Evolutionary conservation across 2,797 vertebrate species (phyloP), one percentile per base, ranked within the genome.

Genomic region (Arrhamphus sclerolepis): DNA sequence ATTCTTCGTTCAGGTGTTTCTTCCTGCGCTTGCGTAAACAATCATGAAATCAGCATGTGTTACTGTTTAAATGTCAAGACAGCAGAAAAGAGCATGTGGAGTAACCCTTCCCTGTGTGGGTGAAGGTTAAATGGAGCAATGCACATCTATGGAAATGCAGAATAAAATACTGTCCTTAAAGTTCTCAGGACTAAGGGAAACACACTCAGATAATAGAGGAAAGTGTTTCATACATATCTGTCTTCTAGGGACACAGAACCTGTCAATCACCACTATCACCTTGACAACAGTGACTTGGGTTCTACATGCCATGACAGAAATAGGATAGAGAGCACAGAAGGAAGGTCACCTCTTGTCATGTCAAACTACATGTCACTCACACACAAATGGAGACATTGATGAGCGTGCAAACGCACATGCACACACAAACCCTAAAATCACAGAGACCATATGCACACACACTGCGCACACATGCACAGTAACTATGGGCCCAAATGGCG

Each of bases 331-430:
- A 84, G 82, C 67, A 76, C 71, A 71, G 80, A 79, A 46, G 76
- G 83, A 91, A 90, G 89, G 89, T 91, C 86, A 89, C 82, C 86
- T 80, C 86, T 74, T 86, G 87, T 89, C 88, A 85, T 84, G 87
- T 88, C 85, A 85, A 66, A 81, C 84, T 69, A 62, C 53, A 18
- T 70, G 72, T 68, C 22, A 31, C 62, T 68, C 68, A 64, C 71
- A 61, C 68, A 64, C 72, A 44, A 5, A 65, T 17, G 22, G 43
- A 67, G 48, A 58, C 60, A 19, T 41, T 20, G 57, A 81, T 66
- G 60, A 21, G 44, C 41, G 3, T 51, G 44, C 60, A 57, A 39
- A 66, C 44, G 44, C 70, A 46, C 47, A 31, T 31, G 22, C 46
- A 56, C 44, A 44, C 53, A 62, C 50, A 40, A 26, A 63, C 6